Base-by-base conservation (phyloP, 2,113 vertebrate species). In the Bettongia penicillata region DNA sequence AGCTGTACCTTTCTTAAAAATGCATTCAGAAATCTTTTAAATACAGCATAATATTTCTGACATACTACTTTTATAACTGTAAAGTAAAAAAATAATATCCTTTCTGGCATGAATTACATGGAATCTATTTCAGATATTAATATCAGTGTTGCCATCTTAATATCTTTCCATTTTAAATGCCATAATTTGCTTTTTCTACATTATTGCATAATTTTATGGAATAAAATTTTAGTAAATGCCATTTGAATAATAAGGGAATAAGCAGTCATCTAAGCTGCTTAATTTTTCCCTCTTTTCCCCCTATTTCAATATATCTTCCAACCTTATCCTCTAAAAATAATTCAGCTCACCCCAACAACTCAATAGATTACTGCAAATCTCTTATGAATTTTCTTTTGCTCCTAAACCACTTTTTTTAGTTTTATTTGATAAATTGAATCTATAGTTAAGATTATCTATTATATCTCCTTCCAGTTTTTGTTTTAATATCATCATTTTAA, bases 291-390 rank as follows among this genome's bases (percentile, higher is more conserved):
- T 92, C 61, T 89, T 93, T 95, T 93, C 90, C 95, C 95, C 97
- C 94, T n/a, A 77, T 96, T 97, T 96, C 95, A 96, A 93, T 93
- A 94, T 61, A 94, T 91, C 90, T 89, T 94, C 90, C 53, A 68
- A 77, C 57, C 50, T 94, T 89, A 48, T 93, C 92, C 95, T 94
- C 95, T 97, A 95, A 96, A 97, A 96, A 93, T 93, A 95, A 96
- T 96, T 93, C 53, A 91, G 68, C 25, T 91, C 91, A 93, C 91
- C 61, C 91, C 89, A 94, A 93, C 94, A 94, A 93, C 94, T 92
- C 47, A 91, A 94, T 68, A 95, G 95, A 96, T 96, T 94, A 92
- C 11, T 94, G 31, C 28, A 90, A 48, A 57, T 95, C 91, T 90
- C 96, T 90, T 91, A 93, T 93, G 95, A 95, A 93, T 95, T 94